Evolutionary conservation across 1,140 invertebrate species (phyloP), one percentile per base, ranked within the genome.

Genomic region (Nasonia longicornis): DNA sequence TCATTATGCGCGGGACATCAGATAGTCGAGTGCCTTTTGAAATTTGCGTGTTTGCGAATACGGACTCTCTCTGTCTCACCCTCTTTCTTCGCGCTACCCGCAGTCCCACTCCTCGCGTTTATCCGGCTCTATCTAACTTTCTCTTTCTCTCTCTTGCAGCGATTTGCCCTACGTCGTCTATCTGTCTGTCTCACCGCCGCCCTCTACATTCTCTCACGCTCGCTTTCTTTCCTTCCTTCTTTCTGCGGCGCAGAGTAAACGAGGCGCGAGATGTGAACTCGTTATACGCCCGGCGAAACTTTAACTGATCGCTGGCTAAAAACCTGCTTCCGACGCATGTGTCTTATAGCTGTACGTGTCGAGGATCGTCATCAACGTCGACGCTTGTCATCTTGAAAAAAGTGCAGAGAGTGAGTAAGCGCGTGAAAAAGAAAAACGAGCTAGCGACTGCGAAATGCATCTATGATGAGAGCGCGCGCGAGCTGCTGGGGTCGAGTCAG

Each of bases 31-130:
- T 89, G 88, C 86, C 89, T 91, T 91, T 90, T 88, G 87, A 83
- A 91, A 90, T 90, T 90, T 88, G 88, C 88, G 89, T 91, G 89
- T 91, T 91, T 90, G 89, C 89, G 89, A 90, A 90, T 90, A 90
- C 86, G 85, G 82, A 82, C 83, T 78, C 83, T 83, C 81, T 70
- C 71, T 35, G 82, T 80, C 74, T 72, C 79, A 75, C 77, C 66
- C 67, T 31, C 77, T 31, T 70, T 42, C 26, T 31, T 64, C 35
- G n/a, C 2, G n/a, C 26, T 11, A 20, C n/a, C 20, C 6, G 3
- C 11, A 48, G 26, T 42, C 58, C 35, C 3, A 26, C 48, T 4
- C 16, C 14, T 12, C 38, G 12, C 20, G 20, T 79, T 71, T 75
- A 77, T 81, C 79, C 66, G 16, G 82, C 79, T 81, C 76, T 76